Conservation (phyloP, 2,888 invertebrate species). For the Harmothoe impar region DNA sequence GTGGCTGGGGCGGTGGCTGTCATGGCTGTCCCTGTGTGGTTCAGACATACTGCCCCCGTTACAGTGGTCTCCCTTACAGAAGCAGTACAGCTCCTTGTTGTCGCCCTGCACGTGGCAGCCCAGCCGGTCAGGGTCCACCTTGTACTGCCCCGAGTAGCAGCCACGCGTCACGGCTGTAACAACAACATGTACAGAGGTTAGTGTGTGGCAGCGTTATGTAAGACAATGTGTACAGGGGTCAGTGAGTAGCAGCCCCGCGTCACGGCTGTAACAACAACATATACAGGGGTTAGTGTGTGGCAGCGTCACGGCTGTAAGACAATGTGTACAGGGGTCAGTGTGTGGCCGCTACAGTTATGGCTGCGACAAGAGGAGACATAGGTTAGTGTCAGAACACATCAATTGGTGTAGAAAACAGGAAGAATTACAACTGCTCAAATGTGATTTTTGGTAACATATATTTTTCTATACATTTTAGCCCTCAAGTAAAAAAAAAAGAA, state of each 20-base stretch:
- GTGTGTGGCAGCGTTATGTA: too few species aligned
- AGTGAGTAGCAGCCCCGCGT: constrained; percentile 48
- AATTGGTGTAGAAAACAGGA: too few species aligned
- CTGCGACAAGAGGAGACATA: neutral
- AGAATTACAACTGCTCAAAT: too few species aligned
- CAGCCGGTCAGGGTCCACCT: constrained; percentile 24
- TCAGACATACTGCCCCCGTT: neutral
- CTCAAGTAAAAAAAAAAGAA: too few species aligned
- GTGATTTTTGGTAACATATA: too few species aligned
- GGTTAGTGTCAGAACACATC: too few species aligned
- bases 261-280: neutral
- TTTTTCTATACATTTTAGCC: too few species aligned
- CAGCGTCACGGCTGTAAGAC: too few species aligned
- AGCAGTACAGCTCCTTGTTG: constrained; percentile 53
- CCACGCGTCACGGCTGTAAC: constrained; percentile 36
- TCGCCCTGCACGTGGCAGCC: constrained; percentile 49
- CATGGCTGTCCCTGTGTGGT: neutral
- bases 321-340: too few species aligned
- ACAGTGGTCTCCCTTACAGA: constrained; percentile 53
- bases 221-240: too few species aligned
- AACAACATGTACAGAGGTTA: neutral
- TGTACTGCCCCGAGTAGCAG: constrained; percentile 54
- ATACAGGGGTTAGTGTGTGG: too few species aligned
- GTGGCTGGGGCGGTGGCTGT: neutral
- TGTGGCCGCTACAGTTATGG: constrained; percentile 12